These are phyloP conservation scores for Rhynchopsitta pachyrhyncha DNA, from an alignment of 2,113 vertebrate genomes.

Conservation along the genomic window DNA sequence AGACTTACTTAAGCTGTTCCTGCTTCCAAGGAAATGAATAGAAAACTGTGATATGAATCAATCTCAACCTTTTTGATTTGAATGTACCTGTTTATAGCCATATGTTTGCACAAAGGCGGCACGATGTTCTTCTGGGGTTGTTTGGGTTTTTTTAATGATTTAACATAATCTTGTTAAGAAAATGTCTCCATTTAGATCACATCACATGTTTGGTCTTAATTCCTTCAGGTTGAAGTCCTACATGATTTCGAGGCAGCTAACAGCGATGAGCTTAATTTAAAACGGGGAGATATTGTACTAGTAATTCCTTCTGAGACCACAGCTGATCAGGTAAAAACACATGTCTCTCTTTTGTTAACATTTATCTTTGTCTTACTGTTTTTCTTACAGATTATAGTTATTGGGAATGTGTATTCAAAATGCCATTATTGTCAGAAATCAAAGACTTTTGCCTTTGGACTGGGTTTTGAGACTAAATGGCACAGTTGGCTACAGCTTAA, in stretches of 20 bases:
- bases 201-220: neutral
- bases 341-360: neutral
- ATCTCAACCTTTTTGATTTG: neutral
- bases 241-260: slow-evolving; percentile 97
- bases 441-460: neutral
- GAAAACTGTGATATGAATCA: neutral
- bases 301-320: slow-evolving; percentile 85
- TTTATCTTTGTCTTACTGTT: neutral
- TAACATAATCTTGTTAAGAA: neutral
- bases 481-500: neutral
- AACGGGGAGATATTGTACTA: slow-evolving; percentile 87
- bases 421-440: neutral
- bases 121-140: neutral
- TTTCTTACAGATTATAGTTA: neutral
- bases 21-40: neutral
- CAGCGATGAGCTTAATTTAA: slow-evolving; percentile 89
- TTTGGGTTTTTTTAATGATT: neutral
- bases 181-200: neutral
- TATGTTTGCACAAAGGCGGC: neutral
- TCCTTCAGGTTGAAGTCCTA: slow-evolving; percentile 86
- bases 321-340: slow-evolving; percentile 88
- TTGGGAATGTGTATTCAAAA: neutral
- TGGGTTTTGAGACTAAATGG: neutral
- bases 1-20: neutral
- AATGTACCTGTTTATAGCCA: neutral